A percentile compares a stretch with the other conserved stretches of the same genome.
Evolutionary conservation across 2,113 vertebrate genomes (phyloP).

Genomic region (Myotis yumanensis): DNA sequence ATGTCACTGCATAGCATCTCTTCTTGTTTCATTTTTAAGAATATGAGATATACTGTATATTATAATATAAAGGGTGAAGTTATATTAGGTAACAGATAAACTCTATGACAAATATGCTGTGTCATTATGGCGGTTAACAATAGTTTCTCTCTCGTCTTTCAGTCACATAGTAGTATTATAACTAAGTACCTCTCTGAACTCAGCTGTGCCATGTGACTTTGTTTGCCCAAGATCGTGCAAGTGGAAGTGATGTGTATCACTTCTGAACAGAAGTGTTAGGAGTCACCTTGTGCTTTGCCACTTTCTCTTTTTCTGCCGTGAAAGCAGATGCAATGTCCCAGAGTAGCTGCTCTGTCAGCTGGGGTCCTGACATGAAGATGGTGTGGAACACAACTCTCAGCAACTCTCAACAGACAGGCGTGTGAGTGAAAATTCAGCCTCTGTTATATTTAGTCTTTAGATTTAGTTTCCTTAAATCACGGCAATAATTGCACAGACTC

Average conservation of each 20-base stretch:
- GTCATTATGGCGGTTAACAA: background rate
- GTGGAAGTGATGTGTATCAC: background rate
- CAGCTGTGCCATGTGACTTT: background rate
- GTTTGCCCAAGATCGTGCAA: background rate
- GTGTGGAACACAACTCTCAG: background rate
- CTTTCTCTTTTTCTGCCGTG: background rate
- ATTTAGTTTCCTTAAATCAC: background rate
- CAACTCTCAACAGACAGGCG: background rate
- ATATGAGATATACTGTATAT: background rate
- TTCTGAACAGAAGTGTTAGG: background rate
- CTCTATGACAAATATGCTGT: background rate
- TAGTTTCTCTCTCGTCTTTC: background rate
- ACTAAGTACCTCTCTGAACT: background rate
- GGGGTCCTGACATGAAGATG: background rate
- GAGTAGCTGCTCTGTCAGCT: background rate
- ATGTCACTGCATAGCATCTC: background rate
- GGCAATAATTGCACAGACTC: background rate
- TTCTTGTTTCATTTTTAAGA: conserved; percentile 9
- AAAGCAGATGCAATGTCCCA: background rate
- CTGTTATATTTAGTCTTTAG: background rate
- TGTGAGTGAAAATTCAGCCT: background rate
- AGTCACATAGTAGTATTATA: background rate
- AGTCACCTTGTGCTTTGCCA: background rate
- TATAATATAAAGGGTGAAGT: background rate
- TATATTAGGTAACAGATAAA: background rate